phyloP scores from a whole-genome alignment of 2,888 invertebrate genomes.

The Hirtodrosophila duncani region DNA sequence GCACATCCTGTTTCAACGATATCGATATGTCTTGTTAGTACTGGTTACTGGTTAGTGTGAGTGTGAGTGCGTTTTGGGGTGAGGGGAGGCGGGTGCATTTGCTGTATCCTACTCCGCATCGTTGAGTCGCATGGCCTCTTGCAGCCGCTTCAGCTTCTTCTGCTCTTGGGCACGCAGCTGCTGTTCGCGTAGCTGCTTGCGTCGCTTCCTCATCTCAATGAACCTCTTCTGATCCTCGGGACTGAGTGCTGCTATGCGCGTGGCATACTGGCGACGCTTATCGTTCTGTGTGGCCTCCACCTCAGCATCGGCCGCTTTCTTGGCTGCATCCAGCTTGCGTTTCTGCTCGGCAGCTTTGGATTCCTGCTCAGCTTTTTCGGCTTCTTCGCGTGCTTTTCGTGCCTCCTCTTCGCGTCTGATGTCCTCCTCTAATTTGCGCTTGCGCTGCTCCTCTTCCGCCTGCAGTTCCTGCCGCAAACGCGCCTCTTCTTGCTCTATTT shows the following conservation, averaged over 20 bases:
- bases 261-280: slow-evolving; percentile 60
- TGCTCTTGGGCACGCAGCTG: slow-evolving; percentile 58
- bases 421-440: slow-evolving; percentile 54
- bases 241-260: slow-evolving; percentile 66
- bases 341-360: slow-evolving; percentile 48
- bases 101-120: slow-evolving; percentile 39
- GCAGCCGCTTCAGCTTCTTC: slow-evolving; percentile 54
- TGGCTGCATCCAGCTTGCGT: slow-evolving; percentile 47
- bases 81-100: slow-evolving; percentile 1
- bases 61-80: slow-evolving; percentile 14
- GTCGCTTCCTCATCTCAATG: slow-evolving; percentile 68
- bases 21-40: slow-evolving; percentile 37
- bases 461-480: slow-evolving; percentile 64
- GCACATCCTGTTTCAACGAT: slow-evolving; percentile 14
- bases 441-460: slow-evolving; percentile 58
- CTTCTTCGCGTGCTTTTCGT: slow-evolving; percentile 56
- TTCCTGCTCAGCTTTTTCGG: slow-evolving; percentile 48
- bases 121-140: slow-evolving; percentile 52
- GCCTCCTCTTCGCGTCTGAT: slow-evolving; percentile 61
- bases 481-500: slow-evolving; percentile 69
- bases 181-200: slow-evolving; percentile 65
- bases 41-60: slow-evolving; percentile 19
- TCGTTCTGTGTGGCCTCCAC: slow-evolving; percentile 46
- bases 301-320: slow-evolving; percentile 51
- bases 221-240: slow-evolving; percentile 74